Percentiles rank a stretch among this genome's conserved stretches.
These are phyloP conservation scores for Agrypnus murinus DNA, from an alignment of 2,888 invertebrate species.

Conservation along the genomic window DNA sequence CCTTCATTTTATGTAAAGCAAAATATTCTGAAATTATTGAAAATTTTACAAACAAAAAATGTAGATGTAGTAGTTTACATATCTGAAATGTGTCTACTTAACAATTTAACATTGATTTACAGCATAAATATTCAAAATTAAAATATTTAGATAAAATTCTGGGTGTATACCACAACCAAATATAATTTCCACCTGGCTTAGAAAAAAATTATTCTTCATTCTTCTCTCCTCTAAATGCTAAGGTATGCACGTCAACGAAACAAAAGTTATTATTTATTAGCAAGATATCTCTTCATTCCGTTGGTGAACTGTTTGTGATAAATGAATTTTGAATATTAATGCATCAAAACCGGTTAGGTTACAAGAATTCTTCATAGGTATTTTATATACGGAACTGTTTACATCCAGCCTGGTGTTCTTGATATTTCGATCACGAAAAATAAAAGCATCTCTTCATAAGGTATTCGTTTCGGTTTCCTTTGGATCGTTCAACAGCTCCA, in stretches of 20 bases:
- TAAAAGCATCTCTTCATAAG: conserved; percentile 35
- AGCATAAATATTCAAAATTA: no score
- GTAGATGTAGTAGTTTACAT: no score
- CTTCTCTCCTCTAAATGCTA: conserved; percentile 13
- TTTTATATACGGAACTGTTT: conserved; percentile 33
- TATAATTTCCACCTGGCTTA: conserved; percentile 20
- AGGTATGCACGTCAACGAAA: conserved; percentile 29
- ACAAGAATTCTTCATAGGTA: conserved; percentile 27
- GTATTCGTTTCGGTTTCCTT: conserved; percentile 38
- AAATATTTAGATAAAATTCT: no score
- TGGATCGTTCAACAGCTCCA: conserved; percentile 30
- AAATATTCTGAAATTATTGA: background rate
- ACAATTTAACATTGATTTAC: no score
- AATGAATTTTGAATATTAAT: conserved; percentile 42
- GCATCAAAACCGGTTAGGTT: conserved; percentile 27
- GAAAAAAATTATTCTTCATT: conserved; percentile 14
- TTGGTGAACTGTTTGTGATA: conserved; percentile 36
- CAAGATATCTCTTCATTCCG: conserved; percentile 34
- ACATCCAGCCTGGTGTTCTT: conserved; percentile 21
- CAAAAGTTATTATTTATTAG: conserved; percentile 36
- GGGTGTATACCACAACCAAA: background rate
- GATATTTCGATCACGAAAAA: conserved; percentile 42
- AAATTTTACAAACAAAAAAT: no score
- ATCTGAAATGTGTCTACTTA: no score
- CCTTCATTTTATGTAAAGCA: no score